Base-by-base conservation (phyloP, 2,113 vertebrate genomes). In the Malurus alboscapulatus region DNA sequence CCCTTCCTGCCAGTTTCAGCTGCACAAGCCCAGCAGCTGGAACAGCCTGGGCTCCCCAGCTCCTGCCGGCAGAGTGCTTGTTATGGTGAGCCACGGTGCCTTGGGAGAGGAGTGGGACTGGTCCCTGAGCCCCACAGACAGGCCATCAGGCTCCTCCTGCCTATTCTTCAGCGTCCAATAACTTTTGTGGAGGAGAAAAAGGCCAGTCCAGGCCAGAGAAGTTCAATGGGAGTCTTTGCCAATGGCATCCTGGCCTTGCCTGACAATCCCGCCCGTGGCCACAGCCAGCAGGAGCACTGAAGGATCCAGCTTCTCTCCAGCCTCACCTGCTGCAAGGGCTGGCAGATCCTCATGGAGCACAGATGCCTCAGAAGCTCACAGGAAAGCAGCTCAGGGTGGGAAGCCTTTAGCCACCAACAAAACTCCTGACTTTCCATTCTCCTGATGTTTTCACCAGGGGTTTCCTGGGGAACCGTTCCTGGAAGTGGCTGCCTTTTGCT, bases 21-120 rank as follows among this genome's bases (percentile, higher is more conserved):
- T 57, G 47, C 7, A 15, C 14, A 3, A 19, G 78, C 26, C 36
- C 66, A 83, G 85, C 42, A 88, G 66, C 71, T 2, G 5, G 55
- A 51, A 36, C 61, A 82, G 45, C 45, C 59, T 25, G 75, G 76
- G 51, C 42, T 71, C 84, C 50, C 44, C 19, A 51, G 50, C 21
- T 30, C n/a, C 67, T 32, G 62, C 72, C 57, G 12, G n/a, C 13
- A 22, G 40, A 42, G 48, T 42, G 45, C 50, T 32, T 36, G 65
- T 9, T 30, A 3, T 0, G 0, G 45, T 0, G 0, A 92, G 53
- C 26, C 2, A 0, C 22, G 8, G n/a, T 10, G 24, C 27, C 54
- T 71, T 1, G 0, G 51, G 6, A 61, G 29, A 48, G 44, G 22
- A 50, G 11, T 11, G 24, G 19, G 32, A 92, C 80, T 44, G 63